Evolutionary conservation across 1,140 invertebrate genomes (phyloP).

Genomic region (Aphaenogaster ashmeadi): DNA sequence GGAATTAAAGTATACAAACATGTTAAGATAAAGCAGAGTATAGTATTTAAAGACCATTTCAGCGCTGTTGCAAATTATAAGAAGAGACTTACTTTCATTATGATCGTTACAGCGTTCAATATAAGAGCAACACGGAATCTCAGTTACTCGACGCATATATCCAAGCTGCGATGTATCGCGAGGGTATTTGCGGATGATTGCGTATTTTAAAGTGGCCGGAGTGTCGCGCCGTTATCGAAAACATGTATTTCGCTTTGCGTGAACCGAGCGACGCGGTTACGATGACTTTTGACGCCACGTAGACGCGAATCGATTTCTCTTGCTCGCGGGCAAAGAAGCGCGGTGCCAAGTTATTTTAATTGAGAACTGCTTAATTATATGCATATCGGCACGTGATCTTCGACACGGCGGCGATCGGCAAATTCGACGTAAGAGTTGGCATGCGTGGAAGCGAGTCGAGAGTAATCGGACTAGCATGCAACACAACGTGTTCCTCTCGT

Average conservation of each 20-base stretch:
- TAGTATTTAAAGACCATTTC: constrained; percentile 7
- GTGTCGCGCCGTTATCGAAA: background rate
- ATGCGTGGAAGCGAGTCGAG: constrained; percentile 59
- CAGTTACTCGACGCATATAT: background rate
- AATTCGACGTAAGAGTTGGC: constrained; percentile 25
- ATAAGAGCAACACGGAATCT: background rate
- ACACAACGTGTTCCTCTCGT: constrained; percentile 41
- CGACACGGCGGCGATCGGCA: constrained; percentile 7
- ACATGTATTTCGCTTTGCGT: background rate
- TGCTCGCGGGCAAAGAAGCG: background rate
- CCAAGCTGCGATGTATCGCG: background rate
- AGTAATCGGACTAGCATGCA: constrained; percentile 41
- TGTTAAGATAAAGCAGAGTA: background rate
- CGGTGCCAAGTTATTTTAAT: constrained; percentile 30
- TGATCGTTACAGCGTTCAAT: background rate
- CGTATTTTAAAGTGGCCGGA: background rate
- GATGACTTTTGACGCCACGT: background rate
- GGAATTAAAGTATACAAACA: background rate
- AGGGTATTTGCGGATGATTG: constrained; percentile 4
- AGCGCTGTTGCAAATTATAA: background rate
- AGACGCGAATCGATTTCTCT: constrained; percentile 30
- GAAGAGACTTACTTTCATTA: constrained; percentile 37
- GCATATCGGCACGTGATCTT: constrained; percentile 46
- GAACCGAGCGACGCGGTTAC: background rate
- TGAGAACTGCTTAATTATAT: constrained; percentile 14